Evolutionary conservation across 2,113 vertebrate genomes (phyloP).

Genomic region (Solea senegalensis): DNA sequence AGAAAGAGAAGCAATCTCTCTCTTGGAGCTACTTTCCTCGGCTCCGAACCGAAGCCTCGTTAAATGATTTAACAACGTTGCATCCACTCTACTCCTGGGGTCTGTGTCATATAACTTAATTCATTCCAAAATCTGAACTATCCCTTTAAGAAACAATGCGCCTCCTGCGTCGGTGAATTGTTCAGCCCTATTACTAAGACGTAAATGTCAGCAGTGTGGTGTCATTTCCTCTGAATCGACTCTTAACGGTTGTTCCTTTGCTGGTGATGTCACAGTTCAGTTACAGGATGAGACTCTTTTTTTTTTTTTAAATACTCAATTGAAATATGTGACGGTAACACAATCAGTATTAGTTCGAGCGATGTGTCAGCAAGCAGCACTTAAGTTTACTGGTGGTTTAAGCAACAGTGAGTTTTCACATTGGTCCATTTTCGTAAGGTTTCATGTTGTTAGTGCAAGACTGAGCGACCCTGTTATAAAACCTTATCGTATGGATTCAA

Average conservation of each 20-base stretch:
- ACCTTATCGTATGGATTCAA: slow-evolving; percentile 6
- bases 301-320: slow-evolving; percentile 8
- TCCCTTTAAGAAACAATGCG: too few relatives aligned
- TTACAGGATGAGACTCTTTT: slow-evolving; percentile 35
- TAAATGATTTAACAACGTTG: too few relatives aligned
- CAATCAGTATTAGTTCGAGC: slow-evolving; percentile 45
- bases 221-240: slow-evolving; percentile 1
- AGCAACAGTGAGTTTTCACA: slow-evolving; percentile 46
- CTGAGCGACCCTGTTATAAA: slow-evolving; percentile 64
- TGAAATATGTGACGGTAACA: slow-evolving; percentile 32
- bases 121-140: too few relatives aligned
- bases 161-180: too few relatives aligned
- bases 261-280: slow-evolving; percentile 68
- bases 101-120: too few relatives aligned
- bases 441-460: slow-evolving; percentile 73
- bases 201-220: slow-evolving; percentile 13
- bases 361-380: slow-evolving; percentile 44
- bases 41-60: too few relatives aligned
- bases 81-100: too few relatives aligned
- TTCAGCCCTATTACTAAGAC: not conserved
- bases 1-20: too few relatives aligned
- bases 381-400: slow-evolving; percentile 45
- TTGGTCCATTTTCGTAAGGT: slow-evolving; percentile 66
- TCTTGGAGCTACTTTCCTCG: too few relatives aligned
- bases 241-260: slow-evolving; percentile 19